Conservation (phyloP, 2,888 invertebrate genomes). For the Chrysomela aeneicollis region DNA sequence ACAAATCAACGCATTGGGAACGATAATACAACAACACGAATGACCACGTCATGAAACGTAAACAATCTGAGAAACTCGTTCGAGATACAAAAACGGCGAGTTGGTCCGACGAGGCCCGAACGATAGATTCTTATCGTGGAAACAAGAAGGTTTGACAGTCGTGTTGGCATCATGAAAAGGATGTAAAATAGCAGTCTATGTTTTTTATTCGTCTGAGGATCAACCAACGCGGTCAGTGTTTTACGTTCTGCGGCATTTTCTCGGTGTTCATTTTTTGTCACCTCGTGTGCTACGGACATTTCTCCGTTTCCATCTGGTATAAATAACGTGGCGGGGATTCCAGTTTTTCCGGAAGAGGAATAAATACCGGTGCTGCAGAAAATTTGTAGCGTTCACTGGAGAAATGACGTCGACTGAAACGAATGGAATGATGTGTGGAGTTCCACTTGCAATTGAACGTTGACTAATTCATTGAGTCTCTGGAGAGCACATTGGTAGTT, state of each 20-base stretch:
- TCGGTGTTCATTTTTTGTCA: neutral
- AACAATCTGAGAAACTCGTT: too few relatives aligned
- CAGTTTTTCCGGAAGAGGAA: neutral
- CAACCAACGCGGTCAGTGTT: too few relatives aligned
- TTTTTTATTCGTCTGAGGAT: too few relatives aligned
- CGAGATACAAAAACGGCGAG: too few relatives aligned
- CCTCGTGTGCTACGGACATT: neutral
- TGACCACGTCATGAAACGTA: too few relatives aligned
- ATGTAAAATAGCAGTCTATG: too few relatives aligned
- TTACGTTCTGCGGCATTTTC: neutral
- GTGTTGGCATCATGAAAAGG: too few relatives aligned
- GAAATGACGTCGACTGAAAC: neutral
- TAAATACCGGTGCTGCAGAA: neutral
- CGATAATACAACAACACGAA: too few relatives aligned
- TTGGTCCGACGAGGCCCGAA: too few relatives aligned
- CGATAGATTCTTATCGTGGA: too few relatives aligned
- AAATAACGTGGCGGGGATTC: neutral
- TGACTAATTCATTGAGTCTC: neutral
- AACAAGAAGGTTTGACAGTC: too few relatives aligned
- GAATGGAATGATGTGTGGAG: neutral
- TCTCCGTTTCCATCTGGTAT: neutral
- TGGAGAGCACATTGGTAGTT: neutral
- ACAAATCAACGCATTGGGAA: too few relatives aligned
- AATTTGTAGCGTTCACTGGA: conserved; percentile 1
- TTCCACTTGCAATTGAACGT: neutral